These are phyloP conservation scores for Vanessa tameamea DNA, from an alignment of 1,140 invertebrate genomes.

Conservation along the genomic window DNA sequence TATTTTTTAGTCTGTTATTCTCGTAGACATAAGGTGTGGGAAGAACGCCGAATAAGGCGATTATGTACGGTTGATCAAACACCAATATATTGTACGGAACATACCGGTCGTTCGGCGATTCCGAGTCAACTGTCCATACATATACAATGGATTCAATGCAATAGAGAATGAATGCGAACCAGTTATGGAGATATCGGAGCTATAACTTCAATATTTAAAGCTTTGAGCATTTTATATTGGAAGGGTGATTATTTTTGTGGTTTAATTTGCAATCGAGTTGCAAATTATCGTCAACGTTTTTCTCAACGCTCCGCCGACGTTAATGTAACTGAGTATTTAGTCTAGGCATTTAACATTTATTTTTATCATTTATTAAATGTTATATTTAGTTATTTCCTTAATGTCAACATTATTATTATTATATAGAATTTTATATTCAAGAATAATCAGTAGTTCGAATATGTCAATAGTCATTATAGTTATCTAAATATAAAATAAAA, in stretches of 20 bases:
- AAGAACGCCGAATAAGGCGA: constrained; percentile 67
- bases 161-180: constrained; percentile 50
- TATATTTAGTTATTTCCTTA: not conserved
- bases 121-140: constrained; percentile 42
- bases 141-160: constrained; percentile 47
- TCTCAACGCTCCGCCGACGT: constrained; percentile 27
- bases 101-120: constrained; percentile 41
- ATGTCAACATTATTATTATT: not conserved
- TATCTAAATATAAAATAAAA: too few relatives aligned
- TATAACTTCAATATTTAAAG: constrained; percentile 64
- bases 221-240: constrained; percentile 57
- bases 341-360: constrained; percentile 30
- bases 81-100: constrained; percentile 67
- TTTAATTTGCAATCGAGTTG: constrained; percentile 65
- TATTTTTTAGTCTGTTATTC: constrained; percentile 60
- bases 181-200: constrained; percentile 60
- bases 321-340: constrained; percentile 1
- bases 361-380: constrained; percentile 8
- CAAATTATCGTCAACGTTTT: constrained; percentile 49
- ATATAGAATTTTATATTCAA: not conserved
- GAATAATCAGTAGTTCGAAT: not conserved
- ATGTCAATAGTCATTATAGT: not conserved
- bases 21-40: constrained; percentile 71
- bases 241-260: constrained; percentile 71
- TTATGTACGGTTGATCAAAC: constrained; percentile 60